Percentiles rank a stretch among this genome's conserved stretches.
These are phyloP conservation scores for Pipistrellus nathusii DNA, from an alignment of 2,797 vertebrate species.

Conservation along the genomic window DNA sequence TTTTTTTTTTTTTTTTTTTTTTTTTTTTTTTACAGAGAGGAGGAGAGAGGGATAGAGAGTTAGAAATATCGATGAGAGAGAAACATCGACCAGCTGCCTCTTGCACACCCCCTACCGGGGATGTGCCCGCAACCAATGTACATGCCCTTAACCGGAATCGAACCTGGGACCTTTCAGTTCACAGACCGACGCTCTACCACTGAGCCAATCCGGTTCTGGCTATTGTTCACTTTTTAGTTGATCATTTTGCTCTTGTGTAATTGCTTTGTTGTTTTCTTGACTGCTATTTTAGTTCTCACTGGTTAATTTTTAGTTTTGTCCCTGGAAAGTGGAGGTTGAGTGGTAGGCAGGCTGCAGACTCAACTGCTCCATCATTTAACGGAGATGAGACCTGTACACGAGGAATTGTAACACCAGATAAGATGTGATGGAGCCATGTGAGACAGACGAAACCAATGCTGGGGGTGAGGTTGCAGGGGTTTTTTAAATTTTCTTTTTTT, in stretches of 20 bases:
- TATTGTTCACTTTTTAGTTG: not conserved
- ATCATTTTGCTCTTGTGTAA: not conserved
- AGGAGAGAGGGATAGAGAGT: no score
- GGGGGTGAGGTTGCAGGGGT: not conserved
- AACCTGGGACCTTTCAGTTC: no score
- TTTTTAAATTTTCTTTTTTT: not conserved
- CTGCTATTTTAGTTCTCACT: not conserved
- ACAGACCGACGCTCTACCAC: no score
- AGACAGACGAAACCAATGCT: not conserved
- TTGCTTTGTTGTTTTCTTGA: not conserved
- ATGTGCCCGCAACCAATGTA: no score
- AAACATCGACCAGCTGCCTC: no score
- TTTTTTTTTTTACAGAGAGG: no score
- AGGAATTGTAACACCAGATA: not conserved
- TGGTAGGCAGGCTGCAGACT: not conserved
- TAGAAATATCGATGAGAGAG: no score
- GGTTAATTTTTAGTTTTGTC: not conserved
- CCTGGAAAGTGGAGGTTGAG: constrained; percentile 2
- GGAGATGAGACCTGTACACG: not conserved
- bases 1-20: no score
- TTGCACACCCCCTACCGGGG: no score
- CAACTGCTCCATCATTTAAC: not conserved
- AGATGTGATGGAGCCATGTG: not conserved
- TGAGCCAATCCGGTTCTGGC: no score
- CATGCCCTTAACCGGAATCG: no score